Percentiles rank a stretch among this genome's conserved stretches.
phyloP scores from a whole-genome alignment of 2,797 vertebrate genomes.

The Odontamblyopus lacepedii region DNA sequence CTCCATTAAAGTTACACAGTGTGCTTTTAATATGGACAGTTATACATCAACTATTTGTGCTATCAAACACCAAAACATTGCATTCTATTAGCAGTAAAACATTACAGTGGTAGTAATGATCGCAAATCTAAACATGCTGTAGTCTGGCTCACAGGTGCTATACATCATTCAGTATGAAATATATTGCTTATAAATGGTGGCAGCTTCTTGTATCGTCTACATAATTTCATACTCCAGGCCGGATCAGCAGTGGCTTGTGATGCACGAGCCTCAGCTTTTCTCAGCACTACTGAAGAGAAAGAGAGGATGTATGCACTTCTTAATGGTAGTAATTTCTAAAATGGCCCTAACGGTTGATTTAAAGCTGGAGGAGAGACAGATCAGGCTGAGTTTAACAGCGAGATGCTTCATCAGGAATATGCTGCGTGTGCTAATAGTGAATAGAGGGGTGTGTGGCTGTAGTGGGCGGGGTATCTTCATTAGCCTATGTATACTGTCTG shows the following conservation, averaged over 20 bases:
- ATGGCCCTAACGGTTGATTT: slow-evolving; percentile 76
- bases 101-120: background rate
- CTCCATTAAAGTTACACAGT: no score
- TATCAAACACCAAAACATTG: background rate
- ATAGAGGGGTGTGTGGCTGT: slow-evolving; percentile 1
- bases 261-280: slow-evolving; percentile 40
- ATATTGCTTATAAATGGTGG: slow-evolving; percentile 5
- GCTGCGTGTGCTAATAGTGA: slow-evolving; percentile 55
- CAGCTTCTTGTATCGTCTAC: background rate
- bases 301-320: slow-evolving; percentile 65
- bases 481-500: slow-evolving; percentile 30
- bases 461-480: slow-evolving; percentile 6
- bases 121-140: background rate
- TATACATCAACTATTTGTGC: background rate
- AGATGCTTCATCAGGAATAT: slow-evolving; percentile 73
- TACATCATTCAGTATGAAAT: slow-evolving; percentile 4
- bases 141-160: background rate
- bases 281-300: slow-evolving; percentile 51
- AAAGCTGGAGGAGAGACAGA: slow-evolving; percentile 57
- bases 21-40: background rate
- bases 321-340: slow-evolving; percentile 73
- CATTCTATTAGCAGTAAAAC: background rate
- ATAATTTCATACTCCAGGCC: slow-evolving; percentile 38
- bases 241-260: slow-evolving; percentile 44
- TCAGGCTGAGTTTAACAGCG: slow-evolving; percentile 65